Percentiles rank a stretch among this genome's conserved stretches.
Evolutionary conservation across 2,888 invertebrate species (phyloP).

Genomic region (Baccha elongata): DNA sequence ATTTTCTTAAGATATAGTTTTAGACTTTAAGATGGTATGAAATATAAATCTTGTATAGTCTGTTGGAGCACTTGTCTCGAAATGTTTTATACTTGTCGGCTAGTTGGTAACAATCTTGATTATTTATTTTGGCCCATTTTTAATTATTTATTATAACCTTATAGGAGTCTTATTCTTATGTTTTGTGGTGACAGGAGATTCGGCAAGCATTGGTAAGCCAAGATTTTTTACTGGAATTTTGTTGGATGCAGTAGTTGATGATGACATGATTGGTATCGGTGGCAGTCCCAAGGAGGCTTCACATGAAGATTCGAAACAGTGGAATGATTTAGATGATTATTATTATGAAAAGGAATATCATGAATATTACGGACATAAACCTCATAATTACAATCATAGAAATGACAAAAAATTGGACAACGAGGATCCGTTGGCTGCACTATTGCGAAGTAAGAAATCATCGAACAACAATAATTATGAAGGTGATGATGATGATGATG

Average conservation of each 20-base stretch:
- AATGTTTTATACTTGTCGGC: slow-evolving; percentile 42
- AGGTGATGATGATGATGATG: background rate
- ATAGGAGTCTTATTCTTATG: slow-evolving; percentile 26
- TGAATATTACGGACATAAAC: background rate
- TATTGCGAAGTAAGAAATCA: slow-evolving; percentile 10
- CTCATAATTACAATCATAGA: background rate
- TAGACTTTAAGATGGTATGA: background rate
- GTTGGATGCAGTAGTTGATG: slow-evolving; percentile 41
- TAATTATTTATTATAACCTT: no score
- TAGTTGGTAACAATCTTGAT: slow-evolving; percentile 34
- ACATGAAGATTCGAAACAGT: background rate
- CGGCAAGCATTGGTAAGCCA: slow-evolving; percentile 43
- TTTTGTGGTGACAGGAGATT: slow-evolving; percentile 8
- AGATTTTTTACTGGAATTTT: slow-evolving; percentile 9
- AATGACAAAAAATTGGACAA: background rate
- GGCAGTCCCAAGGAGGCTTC: slow-evolving; percentile 10
- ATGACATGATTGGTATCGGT: slow-evolving; percentile 36
- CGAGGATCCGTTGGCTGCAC: background rate
- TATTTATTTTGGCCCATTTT: background rate
- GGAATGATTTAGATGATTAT: slow-evolving; percentile 32
- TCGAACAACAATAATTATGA: background rate
- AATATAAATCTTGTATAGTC: slow-evolving; percentile 43
- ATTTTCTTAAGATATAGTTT: background rate
- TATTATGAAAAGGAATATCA: slow-evolving; percentile 9
- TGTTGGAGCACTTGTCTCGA: slow-evolving; percentile 42